phyloP scores from a whole-genome alignment of 2,113 vertebrate species.

The Lanius ludovicianus region DNA sequence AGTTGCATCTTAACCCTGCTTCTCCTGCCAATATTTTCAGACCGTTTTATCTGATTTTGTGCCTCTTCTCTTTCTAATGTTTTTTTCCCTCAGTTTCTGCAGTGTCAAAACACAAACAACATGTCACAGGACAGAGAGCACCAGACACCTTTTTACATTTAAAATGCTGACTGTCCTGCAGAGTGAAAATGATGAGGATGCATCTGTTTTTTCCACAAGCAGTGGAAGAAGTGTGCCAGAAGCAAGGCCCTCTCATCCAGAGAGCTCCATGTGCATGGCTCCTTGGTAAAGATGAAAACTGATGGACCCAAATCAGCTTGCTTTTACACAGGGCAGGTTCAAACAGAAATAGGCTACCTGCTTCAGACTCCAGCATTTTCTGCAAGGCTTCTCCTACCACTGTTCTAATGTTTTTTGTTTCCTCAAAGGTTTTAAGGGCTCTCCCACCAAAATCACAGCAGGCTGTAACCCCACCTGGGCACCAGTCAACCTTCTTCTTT shows the following conservation, averaged over 20 bases:
- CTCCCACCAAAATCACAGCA: not conserved
- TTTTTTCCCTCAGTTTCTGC: not conserved
- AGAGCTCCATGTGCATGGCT: fast-evolving
- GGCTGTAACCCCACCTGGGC: not conserved
- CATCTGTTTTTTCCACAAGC: not conserved
- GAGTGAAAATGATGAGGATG: not conserved
- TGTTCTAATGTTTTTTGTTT: not conserved
- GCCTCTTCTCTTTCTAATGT: not conserved
- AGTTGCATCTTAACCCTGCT: not conserved
- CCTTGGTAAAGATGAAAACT: not conserved
- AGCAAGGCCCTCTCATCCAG: not conserved
- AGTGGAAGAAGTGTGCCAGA: not conserved
- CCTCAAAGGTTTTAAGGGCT: not conserved
- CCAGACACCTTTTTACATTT: not conserved
- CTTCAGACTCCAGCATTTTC: not conserved
- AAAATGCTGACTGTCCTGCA: not conserved
- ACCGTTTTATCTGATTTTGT: not conserved
- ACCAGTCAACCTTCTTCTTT: not conserved
- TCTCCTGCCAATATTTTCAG: fast-evolving
- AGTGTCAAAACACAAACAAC: not conserved
- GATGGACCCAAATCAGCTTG: not conserved
- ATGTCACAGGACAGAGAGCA: not conserved
- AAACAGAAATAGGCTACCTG: not conserved
- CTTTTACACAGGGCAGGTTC: not conserved
- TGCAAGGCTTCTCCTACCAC: not conserved